Base-by-base conservation (phyloP, 2,113 vertebrate species). In the Indicator indicator region DNA sequence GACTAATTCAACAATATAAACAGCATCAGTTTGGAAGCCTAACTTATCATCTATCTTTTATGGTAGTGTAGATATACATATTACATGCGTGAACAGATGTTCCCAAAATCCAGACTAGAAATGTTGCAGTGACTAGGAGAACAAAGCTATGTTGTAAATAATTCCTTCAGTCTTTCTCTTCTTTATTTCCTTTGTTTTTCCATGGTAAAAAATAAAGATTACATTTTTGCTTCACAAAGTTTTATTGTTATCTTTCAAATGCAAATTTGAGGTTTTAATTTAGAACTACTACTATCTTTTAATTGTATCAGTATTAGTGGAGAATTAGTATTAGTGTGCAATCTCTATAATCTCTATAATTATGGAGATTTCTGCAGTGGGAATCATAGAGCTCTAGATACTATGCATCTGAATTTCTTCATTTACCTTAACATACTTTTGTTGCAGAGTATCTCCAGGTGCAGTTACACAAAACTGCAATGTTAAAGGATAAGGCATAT, bases 231-330 rank as follows among this genome's bases (percentile, higher is more conserved):
- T 96, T 95, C 89, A 63, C 93, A 54, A 95, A 94, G 87, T 96
- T 97, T 95, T 96, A 97, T 96, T 96, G 92, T 96, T 97, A 97
- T 88, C 95, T 97, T 97, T 95, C 94, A 97, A 97, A 97, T 96
- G 92, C 88, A 97, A 97, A 97, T 96, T 95, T 95, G 88, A 97
- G 69, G 85, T 88, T 97, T 92, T 96, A 97, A 97, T 96, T 97
- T 97, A 92, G 83, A 97, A 72, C 72, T 76, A 85, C 89, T 86
- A n/a, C 76, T 97, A 97, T 96, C 94, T 97, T 98, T 98, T 97
- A 98, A 97, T 97, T 98, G 95, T 93, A 97, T 96, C 96, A 95
- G 90, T 89, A 97, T 97, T 96, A 95, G 88, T 86, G 82, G 72
- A 96, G 93, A 97, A 97, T 94, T 97, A 96, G 86, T 95, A 96